phyloP scores from a whole-genome alignment of 2,888 invertebrate species.

The Eugnorisma glareosa region DNA sequence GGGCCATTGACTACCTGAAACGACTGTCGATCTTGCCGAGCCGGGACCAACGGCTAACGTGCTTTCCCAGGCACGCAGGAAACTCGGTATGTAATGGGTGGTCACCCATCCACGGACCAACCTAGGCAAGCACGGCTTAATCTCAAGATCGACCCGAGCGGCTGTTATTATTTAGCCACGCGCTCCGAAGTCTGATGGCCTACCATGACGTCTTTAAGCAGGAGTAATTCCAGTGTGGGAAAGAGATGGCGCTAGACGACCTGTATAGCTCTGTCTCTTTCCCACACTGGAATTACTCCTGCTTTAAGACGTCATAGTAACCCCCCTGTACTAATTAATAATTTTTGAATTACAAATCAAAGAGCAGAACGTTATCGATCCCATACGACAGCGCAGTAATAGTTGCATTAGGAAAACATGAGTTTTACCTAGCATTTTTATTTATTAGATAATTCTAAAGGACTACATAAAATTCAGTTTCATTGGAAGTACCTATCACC shows the following conservation, averaged over 20 bases:
- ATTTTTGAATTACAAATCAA: constrained; percentile 17
- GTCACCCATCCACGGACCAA: not conserved
- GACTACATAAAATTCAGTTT: constrained; percentile 16
- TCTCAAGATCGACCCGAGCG: not conserved
- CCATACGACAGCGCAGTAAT: constrained; percentile 11
- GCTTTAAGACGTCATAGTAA: too few relatives aligned
- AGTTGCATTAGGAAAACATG: constrained; percentile 29
- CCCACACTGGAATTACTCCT: too few relatives aligned
- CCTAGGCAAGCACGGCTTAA: not conserved
- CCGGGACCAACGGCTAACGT: too few relatives aligned
- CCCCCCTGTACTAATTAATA: constrained; percentile 38
- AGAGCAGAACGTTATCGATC: constrained; percentile 22
- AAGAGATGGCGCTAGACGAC: too few relatives aligned
- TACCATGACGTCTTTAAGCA: too few relatives aligned
- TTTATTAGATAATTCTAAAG: not conserved
- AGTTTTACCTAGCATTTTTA: constrained; percentile 18
- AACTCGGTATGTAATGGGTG: not conserved
- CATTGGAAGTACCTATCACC: not conserved
- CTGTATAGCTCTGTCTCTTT: too few relatives aligned
- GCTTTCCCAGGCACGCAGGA: too few relatives aligned
- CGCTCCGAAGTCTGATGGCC: not conserved
- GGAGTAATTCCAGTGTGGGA: too few relatives aligned
- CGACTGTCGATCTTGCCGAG: too few relatives aligned
- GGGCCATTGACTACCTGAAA: too few relatives aligned
- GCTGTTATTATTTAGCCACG: not conserved